phyloP scores from a whole-genome alignment of 23 tunicate species.

The Oikopleura albicans region DNA sequence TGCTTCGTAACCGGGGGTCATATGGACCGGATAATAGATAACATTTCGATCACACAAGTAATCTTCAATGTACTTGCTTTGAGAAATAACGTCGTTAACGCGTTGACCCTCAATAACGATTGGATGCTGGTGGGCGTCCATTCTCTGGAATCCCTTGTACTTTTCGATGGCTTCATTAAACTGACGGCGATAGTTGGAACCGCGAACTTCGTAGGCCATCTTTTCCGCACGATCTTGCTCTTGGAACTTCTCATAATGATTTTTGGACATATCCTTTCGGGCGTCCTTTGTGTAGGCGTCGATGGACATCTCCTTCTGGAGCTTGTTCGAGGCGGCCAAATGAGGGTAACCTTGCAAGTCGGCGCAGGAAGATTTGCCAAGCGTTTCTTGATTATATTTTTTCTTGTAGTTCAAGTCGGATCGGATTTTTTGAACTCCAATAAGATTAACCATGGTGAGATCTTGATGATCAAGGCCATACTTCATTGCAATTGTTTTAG shows the following conservation, averaged over 20 bases:
- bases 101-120: slow-evolving; percentile 22
- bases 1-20: slow-evolving; percentile 83
- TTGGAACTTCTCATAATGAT: neutral
- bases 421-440: neutral
- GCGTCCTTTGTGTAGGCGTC: neutral
- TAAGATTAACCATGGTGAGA: neutral
- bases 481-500: neutral
- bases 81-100: slow-evolving; percentile 8
- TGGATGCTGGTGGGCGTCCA: slow-evolving; percentile 71
- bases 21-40: slow-evolving; percentile 64
- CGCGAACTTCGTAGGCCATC: neutral
- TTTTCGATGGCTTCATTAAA: slow-evolving; percentile 33
- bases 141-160: slow-evolving; percentile 68
- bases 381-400: neutral
- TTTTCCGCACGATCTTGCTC: slow-evolving; percentile 15
- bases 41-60: slow-evolving; percentile 45
- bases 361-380: neutral
- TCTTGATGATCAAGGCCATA: slow-evolving; percentile 11
- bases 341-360: slow-evolving; percentile 4
- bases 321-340: neutral
- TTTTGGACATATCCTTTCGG: neutral
- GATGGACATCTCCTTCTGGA: neutral
- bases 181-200: slow-evolving; percentile 44
- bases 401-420: neutral
- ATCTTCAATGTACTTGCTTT: slow-evolving; percentile 55